Conservation (phyloP, 2,888 invertebrate species). For the Halictus ligatus region DNA sequence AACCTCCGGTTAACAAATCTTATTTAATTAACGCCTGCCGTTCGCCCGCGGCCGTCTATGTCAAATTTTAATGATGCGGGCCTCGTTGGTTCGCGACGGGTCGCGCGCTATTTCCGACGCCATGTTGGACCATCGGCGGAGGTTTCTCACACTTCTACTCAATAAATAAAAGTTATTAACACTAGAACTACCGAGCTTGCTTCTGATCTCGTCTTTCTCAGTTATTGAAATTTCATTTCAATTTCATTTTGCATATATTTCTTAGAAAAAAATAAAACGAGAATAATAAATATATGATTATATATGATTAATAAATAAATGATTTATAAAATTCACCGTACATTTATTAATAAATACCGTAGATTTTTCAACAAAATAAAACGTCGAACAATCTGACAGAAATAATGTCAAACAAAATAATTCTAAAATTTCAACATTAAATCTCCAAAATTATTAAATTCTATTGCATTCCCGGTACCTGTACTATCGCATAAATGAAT, state of each 20-base stretch:
- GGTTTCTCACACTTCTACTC: not conserved
- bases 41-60: slow-evolving; percentile 18
- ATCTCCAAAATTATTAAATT: not conserved
- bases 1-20: slow-evolving; percentile 69
- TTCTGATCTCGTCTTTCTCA: not conserved
- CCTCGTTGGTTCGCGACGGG: not conserved
- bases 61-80: slow-evolving; percentile 4
- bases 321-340: too few species aligned
- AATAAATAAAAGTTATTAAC: not conserved
- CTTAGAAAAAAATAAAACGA: too few species aligned
- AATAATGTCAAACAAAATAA: too few species aligned
- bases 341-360: too few species aligned
- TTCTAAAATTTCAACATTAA: too few species aligned
- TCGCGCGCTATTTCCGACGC: not conserved
- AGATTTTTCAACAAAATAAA: too few species aligned
- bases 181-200: not conserved
- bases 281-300: too few species aligned
- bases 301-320: too few species aligned
- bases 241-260: too few species aligned
- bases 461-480: not conserved
- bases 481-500: not conserved
- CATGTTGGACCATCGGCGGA: not conserved
- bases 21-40: slow-evolving; percentile 63
- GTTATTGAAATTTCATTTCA: not conserved
- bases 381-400: too few species aligned